Base-by-base conservation (phyloP, 2,888 invertebrate species). In the Mimumesa dahlbomi region DNA sequence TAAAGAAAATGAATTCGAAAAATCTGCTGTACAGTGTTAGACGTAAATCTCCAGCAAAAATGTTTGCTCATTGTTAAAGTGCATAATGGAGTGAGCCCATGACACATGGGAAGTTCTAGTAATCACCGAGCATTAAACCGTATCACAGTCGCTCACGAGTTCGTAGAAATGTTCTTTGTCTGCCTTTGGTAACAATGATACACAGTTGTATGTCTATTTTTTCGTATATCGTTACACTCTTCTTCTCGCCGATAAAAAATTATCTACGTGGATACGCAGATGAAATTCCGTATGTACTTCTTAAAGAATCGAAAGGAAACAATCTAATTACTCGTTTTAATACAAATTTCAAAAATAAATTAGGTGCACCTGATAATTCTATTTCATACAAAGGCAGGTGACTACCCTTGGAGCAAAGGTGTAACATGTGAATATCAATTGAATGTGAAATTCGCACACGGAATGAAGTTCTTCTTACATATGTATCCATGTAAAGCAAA, bases 111-210 rank as follows among this genome's bases (percentile, higher is more conserved):
- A 58, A 46, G 58, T 67, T 58, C 62, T 43, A 16, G 31, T 38
- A 59, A 45, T 38, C 42, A 29, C 40, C 9, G 34, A 40, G n/a
- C 56, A 59, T 58, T 52, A 71, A 70, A 71, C 52, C 68, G 36
- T 69, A 73, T 72, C 62, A 54, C 52, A 56, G 62, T 66, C 70
- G 56, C 58, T 74, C 73, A 52, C 70, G 68, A 43, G 49, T 77
- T 79, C 75, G 59, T 58, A 69, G 75, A 79, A 77, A 71, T 48
- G 64, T 45, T 63, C 71, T 63, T 63, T 72, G 43, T 71, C 36
- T 52, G 36, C 38, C 31, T n/a, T 49, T 25, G 21, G 5, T 19
- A 21, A 11, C 31, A 9, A 40, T 42, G 40, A 53, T 54, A 49
- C n/a, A 34, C 52, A 13, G 7, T 40, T 53, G 38, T 45, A 31